Base-by-base conservation (phyloP, 2,888 invertebrate genomes). In the Deilephila elpenor region DNA sequence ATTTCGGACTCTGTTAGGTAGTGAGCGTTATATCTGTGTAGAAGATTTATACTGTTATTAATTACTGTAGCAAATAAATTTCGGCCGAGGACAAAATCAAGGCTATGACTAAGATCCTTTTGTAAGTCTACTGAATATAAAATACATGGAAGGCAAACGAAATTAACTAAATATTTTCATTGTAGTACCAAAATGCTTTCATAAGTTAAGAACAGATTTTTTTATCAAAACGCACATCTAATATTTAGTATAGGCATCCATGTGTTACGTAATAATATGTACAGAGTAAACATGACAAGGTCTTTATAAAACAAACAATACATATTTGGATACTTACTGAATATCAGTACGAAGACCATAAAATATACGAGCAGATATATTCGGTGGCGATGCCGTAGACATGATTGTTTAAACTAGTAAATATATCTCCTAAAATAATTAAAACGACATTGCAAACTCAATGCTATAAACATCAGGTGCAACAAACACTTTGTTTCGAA, bases 1-100 rank as follows among this genome's bases (percentile, higher is more conserved):
- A 98, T 95, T 84, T 98, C 97, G 37, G 97, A 96, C 84, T 97
- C 97, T 29, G 96, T 95, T 73, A 97, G 91, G 82, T 96, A 97
- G 85, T 97, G 96, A 7, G 96, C 96, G 88, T 97, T 98, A 74
- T 96, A 96, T 80, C 95, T 93, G 75, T 51, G 75, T 73, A 78
- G 20, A 7, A 64, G 14, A 32, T 25, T 25, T 59, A 3, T 29
- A 64, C 29, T n/a, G 14, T 3, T 8, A 29, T 53, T 6, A 53
- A 70, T 53, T 6, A 56, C 56, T 56, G 56, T n/a, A 56, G n/a
- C 56, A 56, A 56, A 56, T 56, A n/a, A 56, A n/a, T 56, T 56
- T n/a, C 6, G 56, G 19, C n/a, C 56, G 56, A 56, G 56, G 56
- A 56, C 56, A 56, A 5, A 56, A 56, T 7, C 19, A 56, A 56